These are phyloP conservation scores for Sebastes cheni DNA, from an alignment of 2,797 vertebrate species.

Conservation along the genomic window DNA sequence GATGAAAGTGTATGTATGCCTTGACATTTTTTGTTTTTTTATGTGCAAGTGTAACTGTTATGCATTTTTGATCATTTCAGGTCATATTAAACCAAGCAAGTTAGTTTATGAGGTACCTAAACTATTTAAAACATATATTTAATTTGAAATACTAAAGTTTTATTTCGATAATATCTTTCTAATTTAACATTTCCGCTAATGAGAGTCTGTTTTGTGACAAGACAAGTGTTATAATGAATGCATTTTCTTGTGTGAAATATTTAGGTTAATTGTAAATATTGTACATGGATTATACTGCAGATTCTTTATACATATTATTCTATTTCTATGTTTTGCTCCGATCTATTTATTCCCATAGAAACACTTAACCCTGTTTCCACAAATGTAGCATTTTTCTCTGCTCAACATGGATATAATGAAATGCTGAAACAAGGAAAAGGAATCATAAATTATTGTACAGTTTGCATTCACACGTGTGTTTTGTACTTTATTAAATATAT, in stretches of 20 bases:
- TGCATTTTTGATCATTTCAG: not conserved
- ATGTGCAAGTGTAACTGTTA: constrained; percentile 19
- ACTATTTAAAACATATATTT: constrained; percentile 21
- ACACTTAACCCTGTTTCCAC: constrained; percentile 31
- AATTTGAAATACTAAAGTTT: constrained; percentile 8
- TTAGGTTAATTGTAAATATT: constrained; percentile 72
- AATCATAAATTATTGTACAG: constrained; percentile 64
- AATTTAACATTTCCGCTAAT: constrained; percentile 23
- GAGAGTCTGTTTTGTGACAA: constrained; percentile 33
- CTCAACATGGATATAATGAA: constrained; percentile 30
- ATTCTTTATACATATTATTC: constrained; percentile 56
- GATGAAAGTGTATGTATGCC: constrained; percentile 36
- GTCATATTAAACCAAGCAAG: constrained; percentile 4
- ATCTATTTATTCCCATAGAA: constrained; percentile 56
- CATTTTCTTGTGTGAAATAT: constrained; percentile 37
- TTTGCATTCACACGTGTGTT: constrained; percentile 68
- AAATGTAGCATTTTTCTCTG: constrained; percentile 60
- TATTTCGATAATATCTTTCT: constrained; percentile 13
- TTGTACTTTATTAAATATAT: constrained; percentile 81
- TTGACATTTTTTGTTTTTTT: constrained; percentile 12
- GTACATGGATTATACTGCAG: constrained; percentile 60
- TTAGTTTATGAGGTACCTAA: not conserved
- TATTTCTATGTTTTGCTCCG: constrained; percentile 41
- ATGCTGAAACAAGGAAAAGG: constrained; percentile 28
- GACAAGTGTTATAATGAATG: constrained; percentile 58